Percentiles rank a stretch among this genome's conserved stretches.
phyloP scores from a whole-genome alignment of 1,140 invertebrate genomes.

The Zaprionus africanus region DNA sequence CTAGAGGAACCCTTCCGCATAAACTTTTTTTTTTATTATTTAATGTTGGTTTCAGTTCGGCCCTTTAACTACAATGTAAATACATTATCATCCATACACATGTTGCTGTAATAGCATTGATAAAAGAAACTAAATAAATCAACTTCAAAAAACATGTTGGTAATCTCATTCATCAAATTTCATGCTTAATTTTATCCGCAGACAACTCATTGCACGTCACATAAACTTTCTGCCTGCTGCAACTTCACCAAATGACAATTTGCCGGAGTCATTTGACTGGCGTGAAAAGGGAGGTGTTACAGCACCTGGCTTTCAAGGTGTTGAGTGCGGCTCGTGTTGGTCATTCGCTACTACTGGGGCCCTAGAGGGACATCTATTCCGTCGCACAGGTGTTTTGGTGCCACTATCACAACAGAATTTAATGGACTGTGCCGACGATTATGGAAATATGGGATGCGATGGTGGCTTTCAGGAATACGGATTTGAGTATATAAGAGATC shows the following conservation, averaged over 20 bases:
- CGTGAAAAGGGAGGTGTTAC: slow-evolving; percentile 88
- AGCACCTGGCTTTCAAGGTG: slow-evolving; percentile 88
- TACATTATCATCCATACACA: too few species aligned
- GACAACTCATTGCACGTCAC: slow-evolving; percentile 62
- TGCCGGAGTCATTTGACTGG: slow-evolving; percentile 88
- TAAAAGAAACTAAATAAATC: too few species aligned
- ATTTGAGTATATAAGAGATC: slow-evolving; percentile 88
- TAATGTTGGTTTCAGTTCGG: too few species aligned
- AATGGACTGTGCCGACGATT: slow-evolving; percentile 87
- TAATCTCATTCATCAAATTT: not conserved
- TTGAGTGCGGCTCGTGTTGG: slow-evolving; percentile 86
- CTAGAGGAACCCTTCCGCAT: too few species aligned
- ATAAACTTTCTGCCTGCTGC: slow-evolving; percentile 71
- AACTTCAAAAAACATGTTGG: not conserved
- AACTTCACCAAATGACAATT: slow-evolving; percentile 39
- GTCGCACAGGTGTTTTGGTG: slow-evolving; percentile 88
- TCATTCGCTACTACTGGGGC: slow-evolving; percentile 86
- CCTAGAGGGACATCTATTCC: slow-evolving; percentile 87
- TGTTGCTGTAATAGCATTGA: too few species aligned
- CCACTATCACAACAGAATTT: slow-evolving; percentile 88
- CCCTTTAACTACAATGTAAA: not conserved
- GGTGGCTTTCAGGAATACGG: slow-evolving; percentile 88
- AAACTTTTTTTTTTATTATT: too few species aligned
- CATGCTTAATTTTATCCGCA: slow-evolving; percentile 30
- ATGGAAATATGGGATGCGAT: slow-evolving; percentile 88